Evolutionary conservation across 2,113 vertebrate genomes (phyloP).

Genomic region (Silurus glanis): DNA sequence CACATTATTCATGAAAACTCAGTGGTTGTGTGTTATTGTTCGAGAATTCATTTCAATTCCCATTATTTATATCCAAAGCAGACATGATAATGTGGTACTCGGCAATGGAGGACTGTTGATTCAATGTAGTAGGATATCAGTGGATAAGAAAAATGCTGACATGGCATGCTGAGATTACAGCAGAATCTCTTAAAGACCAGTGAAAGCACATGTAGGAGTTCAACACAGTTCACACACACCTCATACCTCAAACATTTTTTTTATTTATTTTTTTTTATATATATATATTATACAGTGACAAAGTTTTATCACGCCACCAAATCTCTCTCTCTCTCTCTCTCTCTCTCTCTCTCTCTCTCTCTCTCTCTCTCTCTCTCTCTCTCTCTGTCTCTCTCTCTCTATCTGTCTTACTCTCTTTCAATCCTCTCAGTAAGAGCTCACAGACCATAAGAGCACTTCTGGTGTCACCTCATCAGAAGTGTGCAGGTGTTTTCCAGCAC

Average conservation of each 20-base stretch:
- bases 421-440: neutral
- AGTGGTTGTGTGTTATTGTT: neutral
- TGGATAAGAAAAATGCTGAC: conserved; percentile 36
- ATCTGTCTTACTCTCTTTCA: no score
- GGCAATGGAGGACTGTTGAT: neutral
- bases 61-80: neutral
- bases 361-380: neutral
- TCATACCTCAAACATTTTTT: neutral
- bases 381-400: no score
- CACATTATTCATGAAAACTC: neutral
- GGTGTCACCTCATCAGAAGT: conserved; percentile 27
- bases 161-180: neutral
- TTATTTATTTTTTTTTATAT: no score
- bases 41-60: neutral
- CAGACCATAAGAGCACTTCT: conserved; percentile 29
- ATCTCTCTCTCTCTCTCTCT: no score
- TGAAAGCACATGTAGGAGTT: neutral
- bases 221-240: neutral
- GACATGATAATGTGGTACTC: conserved; percentile 17
- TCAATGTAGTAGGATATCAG: conserved; percentile 24
- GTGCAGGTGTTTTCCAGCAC: conserved; percentile 50
- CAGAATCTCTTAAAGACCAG: conserved; percentile 21
- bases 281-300: no score
- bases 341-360: neutral
- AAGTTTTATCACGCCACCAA: no score